Base-by-base conservation (phyloP, 2,888 invertebrate genomes). In the Stictocephala bisonia region DNA sequence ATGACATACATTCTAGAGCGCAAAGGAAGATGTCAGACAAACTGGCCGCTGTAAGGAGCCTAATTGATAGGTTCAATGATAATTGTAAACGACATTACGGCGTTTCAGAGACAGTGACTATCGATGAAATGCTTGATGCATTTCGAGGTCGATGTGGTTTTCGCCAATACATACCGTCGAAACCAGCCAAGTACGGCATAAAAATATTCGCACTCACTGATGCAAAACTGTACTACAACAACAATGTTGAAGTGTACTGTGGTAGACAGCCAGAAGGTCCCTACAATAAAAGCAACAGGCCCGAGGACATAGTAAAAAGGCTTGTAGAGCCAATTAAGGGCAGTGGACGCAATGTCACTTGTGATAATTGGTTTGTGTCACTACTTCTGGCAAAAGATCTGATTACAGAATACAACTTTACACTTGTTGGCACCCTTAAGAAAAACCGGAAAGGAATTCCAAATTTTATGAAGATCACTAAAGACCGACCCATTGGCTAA, bases 41-140 rank as follows among this genome's bases (percentile, higher is more conserved):
- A 20, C 13, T 69, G 26, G 26, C 69, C 20, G 69, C 69, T 3
- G 35, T 69, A 7, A 69, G 69, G 35, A 26, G 7, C 7, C 15
- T 69, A 15, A 35, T 69, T 20, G 51, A 69, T 15, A 24, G 15
- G 11, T 50, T 69, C 35, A 51, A 51, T 13, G 4, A 13, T 31
- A 69, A 29, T 29, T 69, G 69, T 35, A 69, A 69, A 24, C 24
- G 26, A 48, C 27, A 67, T 15, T 67, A 44, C 27, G 15, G 26
- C 15, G 20, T 50, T 4, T 24, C 15, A 20, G 35, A 27, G 18
- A 26, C 13, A 53, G 69, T 31, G 3, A 71, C 56, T 22, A 7
- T 71, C 11, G 70, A 71, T 56, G 70, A 71, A 48, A 71, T 71
- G 71, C 27, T 71, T 15, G 44, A 60, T 35, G n/a, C 58, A 18